Evolutionary conservation across 1,140 invertebrate species (phyloP).

Genomic region (Phocides pigmalion): DNA sequence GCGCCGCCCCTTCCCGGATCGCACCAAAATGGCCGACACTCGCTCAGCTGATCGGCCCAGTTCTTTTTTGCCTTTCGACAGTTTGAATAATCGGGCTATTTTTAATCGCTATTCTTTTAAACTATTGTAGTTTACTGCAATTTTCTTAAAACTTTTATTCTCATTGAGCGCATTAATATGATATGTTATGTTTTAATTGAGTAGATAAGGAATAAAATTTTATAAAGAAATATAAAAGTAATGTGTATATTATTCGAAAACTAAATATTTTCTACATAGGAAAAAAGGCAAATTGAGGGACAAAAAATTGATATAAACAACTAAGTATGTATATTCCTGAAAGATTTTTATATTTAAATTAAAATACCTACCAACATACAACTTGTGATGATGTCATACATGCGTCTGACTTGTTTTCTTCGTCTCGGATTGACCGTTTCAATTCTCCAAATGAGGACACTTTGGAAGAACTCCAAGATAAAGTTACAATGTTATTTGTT

Average conservation of each 20-base stretch:
- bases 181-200: too few relatives aligned
- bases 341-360: background rate
- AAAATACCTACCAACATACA: background rate
- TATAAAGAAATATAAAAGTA: too few relatives aligned
- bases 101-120: too few relatives aligned
- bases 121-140: too few relatives aligned
- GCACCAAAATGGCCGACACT: constrained; percentile 72
- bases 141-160: too few relatives aligned
- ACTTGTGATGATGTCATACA: constrained; percentile 26
- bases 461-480: constrained; percentile 36
- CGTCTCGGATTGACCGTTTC: constrained; percentile 28
- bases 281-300: too few relatives aligned
- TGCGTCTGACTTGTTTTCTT: constrained; percentile 25
- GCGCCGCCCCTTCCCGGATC: constrained; percentile 67
- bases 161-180: too few relatives aligned
- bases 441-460: constrained; percentile 31
- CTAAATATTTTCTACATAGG: too few relatives aligned
- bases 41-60: constrained; percentile 66
- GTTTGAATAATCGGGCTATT: constrained; percentile 39
- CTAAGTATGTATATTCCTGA: too few relatives aligned
- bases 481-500: constrained; percentile 36
- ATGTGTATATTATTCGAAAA: too few relatives aligned
- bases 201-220: too few relatives aligned
- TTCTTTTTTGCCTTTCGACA: constrained; percentile 59
- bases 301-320: too few relatives aligned